Conservation (phyloP, 2,113 vertebrate species). For the Hyaena hyaena region DNA sequence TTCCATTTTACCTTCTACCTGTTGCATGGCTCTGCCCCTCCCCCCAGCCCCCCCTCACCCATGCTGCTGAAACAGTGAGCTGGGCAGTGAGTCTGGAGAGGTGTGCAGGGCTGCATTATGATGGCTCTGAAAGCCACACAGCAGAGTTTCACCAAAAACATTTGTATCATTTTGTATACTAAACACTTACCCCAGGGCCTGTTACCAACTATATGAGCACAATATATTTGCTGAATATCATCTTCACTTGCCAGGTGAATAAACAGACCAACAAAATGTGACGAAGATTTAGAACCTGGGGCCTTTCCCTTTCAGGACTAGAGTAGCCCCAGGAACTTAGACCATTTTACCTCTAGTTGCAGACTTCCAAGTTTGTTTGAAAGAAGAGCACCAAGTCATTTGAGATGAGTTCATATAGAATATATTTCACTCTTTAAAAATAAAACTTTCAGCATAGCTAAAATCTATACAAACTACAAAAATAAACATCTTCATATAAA, state of each 20-base stretch:
- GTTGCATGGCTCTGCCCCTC: background rate
- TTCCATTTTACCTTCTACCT: background rate
- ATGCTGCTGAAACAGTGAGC: background rate
- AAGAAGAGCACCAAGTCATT: background rate
- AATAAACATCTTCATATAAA: conserved; percentile 97
- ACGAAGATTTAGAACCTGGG: background rate
- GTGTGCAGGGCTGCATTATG: background rate
- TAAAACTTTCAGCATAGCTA: conserved; percentile 95
- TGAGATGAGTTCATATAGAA: conserved; percentile 89
- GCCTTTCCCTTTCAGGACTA: background rate
- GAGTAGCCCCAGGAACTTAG: background rate
- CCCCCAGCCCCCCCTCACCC: too few relatives aligned
- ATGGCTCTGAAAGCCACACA: background rate
- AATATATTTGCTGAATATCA: background rate
- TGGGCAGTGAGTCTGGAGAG: background rate
- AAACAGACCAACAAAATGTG: background rate
- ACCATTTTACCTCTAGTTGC: background rate
- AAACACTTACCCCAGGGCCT: background rate
- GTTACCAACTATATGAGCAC: background rate
- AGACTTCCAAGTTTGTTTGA: background rate
- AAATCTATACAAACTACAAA: conserved; percentile 97
- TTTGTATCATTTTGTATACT: background rate
- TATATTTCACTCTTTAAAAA: conserved; percentile 98
- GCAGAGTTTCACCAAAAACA: background rate
- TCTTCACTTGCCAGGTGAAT: background rate